Conservation (phyloP, 2,113 vertebrate species). For the Trichomycterus rosablanca region DNA sequence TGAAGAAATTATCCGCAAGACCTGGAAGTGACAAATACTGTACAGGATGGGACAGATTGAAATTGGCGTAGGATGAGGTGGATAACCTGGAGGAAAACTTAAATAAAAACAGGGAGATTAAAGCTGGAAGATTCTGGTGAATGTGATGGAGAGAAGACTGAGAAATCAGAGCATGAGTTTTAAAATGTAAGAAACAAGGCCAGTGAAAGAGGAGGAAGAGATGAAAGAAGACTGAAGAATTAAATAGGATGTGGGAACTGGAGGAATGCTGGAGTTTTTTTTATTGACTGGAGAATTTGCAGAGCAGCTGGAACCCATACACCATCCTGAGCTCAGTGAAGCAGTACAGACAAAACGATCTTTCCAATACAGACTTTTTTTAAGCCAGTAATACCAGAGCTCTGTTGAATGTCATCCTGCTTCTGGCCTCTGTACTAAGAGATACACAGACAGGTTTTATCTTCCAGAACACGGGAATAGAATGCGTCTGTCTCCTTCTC, state of each 20-base stretch:
- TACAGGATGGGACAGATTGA: no score
- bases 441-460: constrained; percentile 18
- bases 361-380: constrained; percentile 1
- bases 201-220: no score
- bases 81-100: no score
- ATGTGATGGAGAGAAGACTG: no score
- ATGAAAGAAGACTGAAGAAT: background rate
- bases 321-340: constrained; percentile 15
- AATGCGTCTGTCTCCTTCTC: constrained; percentile 12
- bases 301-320: background rate
- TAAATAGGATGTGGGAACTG: background rate
- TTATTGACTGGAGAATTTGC: background rate
- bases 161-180: no score
- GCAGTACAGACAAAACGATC: constrained; percentile 9
- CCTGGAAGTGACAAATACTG: no score
- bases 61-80: no score
- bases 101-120: no score
- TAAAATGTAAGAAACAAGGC: no score
- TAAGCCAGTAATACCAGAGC: constrained; percentile 5
- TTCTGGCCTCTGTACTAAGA: constrained; percentile 13
- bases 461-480: constrained; percentile 10
- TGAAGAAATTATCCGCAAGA: no score
- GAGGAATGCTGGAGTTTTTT: background rate
- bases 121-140: no score
- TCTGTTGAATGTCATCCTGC: constrained; percentile 11